Evolutionary conservation across 2,888 invertebrate genomes (phyloP).

Genomic region (Tetropium fuscum): DNA sequence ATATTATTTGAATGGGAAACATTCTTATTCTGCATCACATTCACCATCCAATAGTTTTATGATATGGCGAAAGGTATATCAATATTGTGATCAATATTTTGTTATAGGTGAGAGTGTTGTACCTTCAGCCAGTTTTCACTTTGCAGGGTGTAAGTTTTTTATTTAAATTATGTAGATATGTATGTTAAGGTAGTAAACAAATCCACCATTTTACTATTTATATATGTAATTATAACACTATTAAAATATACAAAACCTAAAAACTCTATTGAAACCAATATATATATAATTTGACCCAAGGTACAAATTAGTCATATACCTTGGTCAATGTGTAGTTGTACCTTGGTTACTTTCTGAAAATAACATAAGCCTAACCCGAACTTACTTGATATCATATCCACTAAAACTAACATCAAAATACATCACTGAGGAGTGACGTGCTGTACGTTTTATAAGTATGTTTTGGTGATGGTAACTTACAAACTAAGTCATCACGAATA

Average conservation of each 20-base stretch:
- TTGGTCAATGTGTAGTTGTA: neutral
- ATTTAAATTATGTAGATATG: neutral
- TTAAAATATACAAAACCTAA: neutral
- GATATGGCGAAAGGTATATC: too few relatives aligned
- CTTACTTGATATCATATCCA: neutral
- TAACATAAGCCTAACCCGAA: neutral
- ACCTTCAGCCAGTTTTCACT: neutral
- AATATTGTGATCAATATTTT: too few relatives aligned
- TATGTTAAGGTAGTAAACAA: neutral
- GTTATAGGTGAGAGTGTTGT: neutral
- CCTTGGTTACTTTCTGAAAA: neutral
- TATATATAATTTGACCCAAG: neutral
- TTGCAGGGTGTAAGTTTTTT: neutral
- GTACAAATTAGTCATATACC: neutral
- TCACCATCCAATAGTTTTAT: too few relatives aligned
- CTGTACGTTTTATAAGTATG: neutral
- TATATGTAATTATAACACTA: neutral
- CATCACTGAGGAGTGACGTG: neutral
- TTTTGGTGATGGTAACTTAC: neutral
- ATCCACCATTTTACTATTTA: neutral
- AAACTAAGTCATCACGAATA: neutral
- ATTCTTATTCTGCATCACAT: too few relatives aligned
- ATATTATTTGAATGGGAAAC: too few relatives aligned
- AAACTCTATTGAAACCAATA: neutral
- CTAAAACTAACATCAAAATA: neutral